Evolutionary conservation across 2,888 invertebrate genomes (phyloP).

Genomic region (Ditula angustiorana): DNA sequence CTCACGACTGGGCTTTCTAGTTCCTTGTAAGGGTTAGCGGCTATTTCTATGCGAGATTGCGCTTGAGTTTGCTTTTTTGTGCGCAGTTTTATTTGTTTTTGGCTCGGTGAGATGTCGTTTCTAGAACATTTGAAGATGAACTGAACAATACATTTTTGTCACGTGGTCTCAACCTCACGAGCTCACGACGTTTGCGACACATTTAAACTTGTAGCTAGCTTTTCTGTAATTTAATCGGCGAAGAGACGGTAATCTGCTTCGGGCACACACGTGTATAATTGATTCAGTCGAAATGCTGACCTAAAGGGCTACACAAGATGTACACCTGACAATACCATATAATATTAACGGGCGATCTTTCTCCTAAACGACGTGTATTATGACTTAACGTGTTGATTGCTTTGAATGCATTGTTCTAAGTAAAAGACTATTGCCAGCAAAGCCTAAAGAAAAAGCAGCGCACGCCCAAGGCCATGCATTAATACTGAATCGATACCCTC

Average conservation of each 20-base stretch:
- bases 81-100: constrained; percentile 2
- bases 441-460: not conserved
- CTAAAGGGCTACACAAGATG: too few relatives aligned
- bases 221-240: too few relatives aligned
- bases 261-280: too few relatives aligned
- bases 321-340: too few relatives aligned
- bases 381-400: not conserved
- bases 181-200: too few relatives aligned
- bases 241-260: too few relatives aligned
- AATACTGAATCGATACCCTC: constrained; percentile 21
- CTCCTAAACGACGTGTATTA: not conserved
- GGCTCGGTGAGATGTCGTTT: not conserved
- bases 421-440: not conserved
- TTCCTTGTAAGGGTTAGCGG: constrained; percentile 16
- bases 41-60: constrained; percentile 12
- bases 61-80: constrained; percentile 2
- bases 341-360: not conserved
- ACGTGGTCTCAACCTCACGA: too few relatives aligned
- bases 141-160: too few relatives aligned
- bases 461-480: constrained; percentile 6
- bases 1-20: constrained; percentile 18
- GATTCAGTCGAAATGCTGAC: too few relatives aligned
- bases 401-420: not conserved
- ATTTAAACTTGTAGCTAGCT: too few relatives aligned
- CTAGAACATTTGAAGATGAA: not conserved